These are phyloP conservation scores for Holothuria scabra DNA, from an alignment of 53 echinoderm and acorn worm genomes.

Conservation along the genomic window DNA sequence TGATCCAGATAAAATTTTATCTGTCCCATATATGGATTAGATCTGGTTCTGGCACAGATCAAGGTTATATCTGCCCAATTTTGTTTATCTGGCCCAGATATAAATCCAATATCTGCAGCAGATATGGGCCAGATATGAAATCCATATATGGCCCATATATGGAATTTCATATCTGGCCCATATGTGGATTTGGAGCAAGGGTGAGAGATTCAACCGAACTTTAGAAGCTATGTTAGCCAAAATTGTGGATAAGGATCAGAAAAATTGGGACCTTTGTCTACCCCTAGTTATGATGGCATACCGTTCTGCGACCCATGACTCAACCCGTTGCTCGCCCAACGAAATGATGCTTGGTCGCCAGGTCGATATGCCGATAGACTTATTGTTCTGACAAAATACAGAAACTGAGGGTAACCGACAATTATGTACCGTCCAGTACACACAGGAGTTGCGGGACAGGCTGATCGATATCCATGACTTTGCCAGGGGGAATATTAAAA, in stretches of 20 bases:
- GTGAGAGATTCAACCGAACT: slow-evolving; percentile 40
- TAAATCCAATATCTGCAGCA: no score
- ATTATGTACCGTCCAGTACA: neutral
- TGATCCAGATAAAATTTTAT: no score
- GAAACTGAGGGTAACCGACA: neutral
- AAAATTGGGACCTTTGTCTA: slow-evolving; percentile 14
- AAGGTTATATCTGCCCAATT: no score
- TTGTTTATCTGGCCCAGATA: no score
- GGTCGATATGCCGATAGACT: slow-evolving; percentile 5
- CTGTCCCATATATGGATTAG: no score
- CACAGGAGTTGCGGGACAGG: neutral
- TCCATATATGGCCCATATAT: no score
- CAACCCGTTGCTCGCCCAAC: slow-evolving; percentile 19
- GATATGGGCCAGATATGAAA: no score
- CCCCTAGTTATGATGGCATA: slow-evolving; percentile 52
- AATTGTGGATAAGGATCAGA: slow-evolving; percentile 25
- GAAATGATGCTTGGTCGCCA: slow-evolving; percentile 46
- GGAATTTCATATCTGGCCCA: no score
- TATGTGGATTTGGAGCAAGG: no score
- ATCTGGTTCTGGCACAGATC: no score
- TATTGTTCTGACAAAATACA: neutral
- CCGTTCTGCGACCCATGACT: slow-evolving; percentile 16
- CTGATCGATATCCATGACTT: neutral
- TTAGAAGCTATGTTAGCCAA: slow-evolving; percentile 44
- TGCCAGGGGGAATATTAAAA: slow-evolving; percentile 10